phyloP scores from a whole-genome alignment of 1,140 invertebrate genomes.

The Rhagoletis pomonella region DNA sequence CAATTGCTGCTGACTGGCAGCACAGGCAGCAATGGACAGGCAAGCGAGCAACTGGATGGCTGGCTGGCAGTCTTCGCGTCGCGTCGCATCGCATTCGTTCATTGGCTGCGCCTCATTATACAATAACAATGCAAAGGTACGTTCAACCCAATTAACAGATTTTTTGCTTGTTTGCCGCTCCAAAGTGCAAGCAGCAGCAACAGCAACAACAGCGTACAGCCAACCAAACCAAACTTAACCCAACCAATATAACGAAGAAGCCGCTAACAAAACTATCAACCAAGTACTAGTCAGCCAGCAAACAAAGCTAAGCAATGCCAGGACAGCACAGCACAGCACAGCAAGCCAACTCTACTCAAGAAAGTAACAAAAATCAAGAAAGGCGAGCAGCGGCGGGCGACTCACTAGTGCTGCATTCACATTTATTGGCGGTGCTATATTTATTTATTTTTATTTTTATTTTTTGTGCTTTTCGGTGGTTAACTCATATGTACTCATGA shows the following conservation, averaged over 20 bases:
- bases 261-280: background rate
- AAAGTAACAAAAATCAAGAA: slow-evolving; percentile 48
- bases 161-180: slow-evolving; percentile 54
- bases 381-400: background rate
- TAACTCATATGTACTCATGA: background rate
- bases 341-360: background rate
- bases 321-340: background rate
- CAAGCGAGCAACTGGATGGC: background rate
- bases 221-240: background rate
- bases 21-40: background rate
- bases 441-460: background rate
- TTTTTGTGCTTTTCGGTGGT: background rate
- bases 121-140: slow-evolving; percentile 54
- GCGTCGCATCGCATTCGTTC: background rate
- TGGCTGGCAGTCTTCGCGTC: background rate
- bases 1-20: background rate
- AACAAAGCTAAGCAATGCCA: slow-evolving; percentile 13
- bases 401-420: slow-evolving; percentile 38
- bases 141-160: slow-evolving; percentile 58
- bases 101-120: slow-evolving; percentile 53
- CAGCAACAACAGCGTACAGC: slow-evolving; percentile 8
- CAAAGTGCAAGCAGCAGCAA: slow-evolving; percentile 45
- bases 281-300: background rate
- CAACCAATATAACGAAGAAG: slow-evolving; percentile 26
- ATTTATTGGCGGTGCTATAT: slow-evolving; percentile 40